Percentiles rank a stretch among this genome's conserved stretches.
phyloP scores from a whole-genome alignment of 2,797 vertebrate genomes.

The Dermochelys coriacea region DNA sequence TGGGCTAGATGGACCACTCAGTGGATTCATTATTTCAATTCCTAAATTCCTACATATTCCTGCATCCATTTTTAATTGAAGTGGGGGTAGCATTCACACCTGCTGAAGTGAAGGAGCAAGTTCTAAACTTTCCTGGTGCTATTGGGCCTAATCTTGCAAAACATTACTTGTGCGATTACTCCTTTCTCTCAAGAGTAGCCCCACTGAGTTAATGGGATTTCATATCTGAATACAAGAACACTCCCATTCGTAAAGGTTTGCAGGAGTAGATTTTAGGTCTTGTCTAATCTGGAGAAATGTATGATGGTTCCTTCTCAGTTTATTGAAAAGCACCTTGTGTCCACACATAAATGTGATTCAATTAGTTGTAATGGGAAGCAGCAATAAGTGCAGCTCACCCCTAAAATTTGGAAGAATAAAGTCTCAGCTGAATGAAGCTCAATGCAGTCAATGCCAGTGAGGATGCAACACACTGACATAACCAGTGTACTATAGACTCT shows the following conservation, averaged over 20 bases:
- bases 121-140: rapidly evolving
- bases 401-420: neutral
- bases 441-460: neutral
- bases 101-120: rapidly evolving
- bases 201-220: neutral
- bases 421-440: neutral
- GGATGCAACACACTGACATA: rapidly evolving
- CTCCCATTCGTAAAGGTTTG: neutral
- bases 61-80: neutral
- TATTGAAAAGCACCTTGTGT: no score
- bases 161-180: neutral
- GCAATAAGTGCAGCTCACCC: neutral
- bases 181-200: neutral
- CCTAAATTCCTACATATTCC: neutral
- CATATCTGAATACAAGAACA: no score
- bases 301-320: neutral
- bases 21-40: neutral
- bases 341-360: neutral
- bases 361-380: neutral
- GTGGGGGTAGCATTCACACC: neutral
- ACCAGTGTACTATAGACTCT: rapidly evolving
- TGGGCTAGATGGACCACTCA: neutral
- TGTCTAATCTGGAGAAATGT: neutral
- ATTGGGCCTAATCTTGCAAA: neutral
- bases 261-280: neutral